Percentiles rank a stretch among this genome's conserved stretches.
These are phyloP conservation scores for Pantala flavescens DNA, from an alignment of 1,140 invertebrate genomes.

Conservation along the genomic window DNA sequence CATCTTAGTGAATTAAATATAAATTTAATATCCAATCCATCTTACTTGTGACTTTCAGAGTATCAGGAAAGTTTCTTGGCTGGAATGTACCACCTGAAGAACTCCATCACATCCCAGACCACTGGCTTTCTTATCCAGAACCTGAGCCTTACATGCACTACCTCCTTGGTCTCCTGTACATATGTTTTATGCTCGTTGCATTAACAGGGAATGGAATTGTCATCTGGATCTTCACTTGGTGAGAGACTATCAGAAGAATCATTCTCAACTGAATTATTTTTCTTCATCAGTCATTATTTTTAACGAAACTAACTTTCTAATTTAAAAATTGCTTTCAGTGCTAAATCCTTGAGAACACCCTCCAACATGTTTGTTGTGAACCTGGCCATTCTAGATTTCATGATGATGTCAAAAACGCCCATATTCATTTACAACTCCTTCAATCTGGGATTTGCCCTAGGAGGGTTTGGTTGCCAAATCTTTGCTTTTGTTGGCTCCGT, in stretches of 20 bases:
- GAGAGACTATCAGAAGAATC: constrained; percentile 28
- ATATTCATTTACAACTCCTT: constrained; percentile 82
- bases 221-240: constrained; percentile 78
- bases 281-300: too few species aligned
- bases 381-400: constrained; percentile 72
- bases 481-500: constrained; percentile 66
- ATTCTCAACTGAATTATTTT: neutral
- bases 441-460: constrained; percentile 60
- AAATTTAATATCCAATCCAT: too few species aligned
- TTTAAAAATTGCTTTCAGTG: constrained; percentile 41
- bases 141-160: constrained; percentile 74
- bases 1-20: too few species aligned
- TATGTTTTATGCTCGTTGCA: constrained; percentile 64
- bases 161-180: constrained; percentile 67
- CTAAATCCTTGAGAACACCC: constrained; percentile 70
- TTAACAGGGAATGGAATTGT: constrained; percentile 78
- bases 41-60: neutral
- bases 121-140: constrained; percentile 67
- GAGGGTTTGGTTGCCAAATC: constrained; percentile 61
- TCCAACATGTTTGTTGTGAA: constrained; percentile 86
- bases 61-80: constrained; percentile 37
- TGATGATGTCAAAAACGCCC: constrained; percentile 79
- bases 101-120: constrained; percentile 62
- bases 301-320: too few species aligned
- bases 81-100: constrained; percentile 69